phyloP scores from a whole-genome alignment of 2,113 vertebrate species.

The Bungarus multicinctus region DNA sequence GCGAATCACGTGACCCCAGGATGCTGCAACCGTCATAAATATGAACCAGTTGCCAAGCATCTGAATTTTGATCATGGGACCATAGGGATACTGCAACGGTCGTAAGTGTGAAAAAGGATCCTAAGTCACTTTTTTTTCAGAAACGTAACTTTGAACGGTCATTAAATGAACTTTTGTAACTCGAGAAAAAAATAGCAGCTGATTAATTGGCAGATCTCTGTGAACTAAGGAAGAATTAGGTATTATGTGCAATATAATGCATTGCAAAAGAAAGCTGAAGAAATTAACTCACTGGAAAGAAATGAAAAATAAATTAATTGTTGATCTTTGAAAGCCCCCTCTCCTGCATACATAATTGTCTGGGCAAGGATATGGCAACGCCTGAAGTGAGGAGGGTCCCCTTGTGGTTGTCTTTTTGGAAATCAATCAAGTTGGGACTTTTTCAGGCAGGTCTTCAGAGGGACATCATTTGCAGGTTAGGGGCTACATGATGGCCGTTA shows the following conservation, averaged over 20 bases:
- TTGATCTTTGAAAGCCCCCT: not conserved
- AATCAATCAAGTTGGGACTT: not conserved
- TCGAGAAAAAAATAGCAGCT: not conserved
- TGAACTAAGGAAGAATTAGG: not conserved
- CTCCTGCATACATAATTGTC: not conserved
- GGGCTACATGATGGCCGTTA: not conserved
- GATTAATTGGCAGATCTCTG: not conserved
- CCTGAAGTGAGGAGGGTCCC: not conserved
- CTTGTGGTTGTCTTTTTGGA: not conserved
- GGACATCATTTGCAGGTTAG: not conserved
- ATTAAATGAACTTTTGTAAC: too few species aligned
- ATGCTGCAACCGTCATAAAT: too few species aligned
- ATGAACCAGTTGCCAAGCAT: too few species aligned
- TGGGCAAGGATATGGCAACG: not conserved
- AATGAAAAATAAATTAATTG: not conserved
- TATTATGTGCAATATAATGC: not conserved
- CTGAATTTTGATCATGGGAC: too few species aligned
- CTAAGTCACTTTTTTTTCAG: too few species aligned
- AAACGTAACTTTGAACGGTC: too few species aligned
- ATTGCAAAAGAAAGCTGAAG: not conserved
- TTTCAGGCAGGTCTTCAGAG: not conserved
- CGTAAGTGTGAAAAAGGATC: too few species aligned
- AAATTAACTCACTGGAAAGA: not conserved
- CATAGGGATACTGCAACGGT: too few species aligned
- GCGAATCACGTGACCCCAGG: too few species aligned